Evolutionary conservation across 2,113 vertebrate genomes (phyloP).

Genomic region (Oenanthe oenanthe): DNA sequence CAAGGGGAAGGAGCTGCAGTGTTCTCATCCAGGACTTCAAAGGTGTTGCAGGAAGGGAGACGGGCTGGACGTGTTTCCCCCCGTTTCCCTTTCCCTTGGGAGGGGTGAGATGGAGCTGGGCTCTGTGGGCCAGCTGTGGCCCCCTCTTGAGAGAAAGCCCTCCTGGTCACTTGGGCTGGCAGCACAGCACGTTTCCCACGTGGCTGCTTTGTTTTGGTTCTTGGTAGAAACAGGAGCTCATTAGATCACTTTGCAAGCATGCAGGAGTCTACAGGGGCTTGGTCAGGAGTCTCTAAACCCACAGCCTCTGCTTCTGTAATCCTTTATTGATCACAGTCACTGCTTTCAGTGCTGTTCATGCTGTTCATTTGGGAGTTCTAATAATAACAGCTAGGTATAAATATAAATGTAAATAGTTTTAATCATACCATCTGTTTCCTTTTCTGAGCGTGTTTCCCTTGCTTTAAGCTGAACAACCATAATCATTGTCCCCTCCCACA

Average conservation of each 20-base stretch:
- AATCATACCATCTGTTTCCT: neutral
- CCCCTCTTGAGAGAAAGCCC: neutral
- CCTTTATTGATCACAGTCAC: neutral
- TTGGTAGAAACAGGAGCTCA: constrained; percentile 29
- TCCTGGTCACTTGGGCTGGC: neutral
- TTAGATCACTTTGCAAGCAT: constrained; percentile 46
- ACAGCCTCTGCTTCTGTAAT: neutral
- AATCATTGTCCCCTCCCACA: neutral
- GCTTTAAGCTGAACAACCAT: neutral
- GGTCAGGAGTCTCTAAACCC: neutral
- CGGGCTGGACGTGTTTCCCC: neutral
- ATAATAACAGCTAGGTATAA: neutral
- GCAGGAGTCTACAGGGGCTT: neutral
- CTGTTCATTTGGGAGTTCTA: neutral
- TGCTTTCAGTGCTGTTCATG: neutral
- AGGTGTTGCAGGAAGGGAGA: neutral
- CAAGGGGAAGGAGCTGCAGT: neutral
- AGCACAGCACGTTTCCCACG: neutral
- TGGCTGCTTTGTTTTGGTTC: constrained; percentile 22
- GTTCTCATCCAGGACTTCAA: neutral
- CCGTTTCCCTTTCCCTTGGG: neutral
- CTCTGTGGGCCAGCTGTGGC: neutral
- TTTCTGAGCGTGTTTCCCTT: neutral
- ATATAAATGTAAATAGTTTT: neutral
- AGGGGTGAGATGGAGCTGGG: neutral